Evolutionary conservation across 1,140 invertebrate species (phyloP).

Genomic region (Dendrolimus kikuchii): DNA sequence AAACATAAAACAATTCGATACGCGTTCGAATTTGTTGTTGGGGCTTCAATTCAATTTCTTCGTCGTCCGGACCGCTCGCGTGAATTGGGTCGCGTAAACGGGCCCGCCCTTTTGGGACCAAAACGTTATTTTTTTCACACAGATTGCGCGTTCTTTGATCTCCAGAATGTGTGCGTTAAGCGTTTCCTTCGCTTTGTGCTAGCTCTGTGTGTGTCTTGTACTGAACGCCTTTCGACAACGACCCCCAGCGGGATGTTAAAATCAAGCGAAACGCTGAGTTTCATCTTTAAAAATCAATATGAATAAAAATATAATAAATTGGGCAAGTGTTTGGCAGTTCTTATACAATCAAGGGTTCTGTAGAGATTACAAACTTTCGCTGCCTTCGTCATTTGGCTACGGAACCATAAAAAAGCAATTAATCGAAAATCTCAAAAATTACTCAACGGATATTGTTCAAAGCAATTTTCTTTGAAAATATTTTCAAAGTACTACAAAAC

Average conservation of each 20-base stretch:
- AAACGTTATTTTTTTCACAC: constrained; percentile 69
- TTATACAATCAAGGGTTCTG: too few species aligned
- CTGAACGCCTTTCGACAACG: constrained; percentile 35
- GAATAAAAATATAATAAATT: too few species aligned
- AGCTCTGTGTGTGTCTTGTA: constrained; percentile 49
- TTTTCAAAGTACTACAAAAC: too few species aligned
- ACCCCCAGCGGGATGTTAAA: constrained; percentile 60
- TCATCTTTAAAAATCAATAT: constrained; percentile 16
- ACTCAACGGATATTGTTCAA: too few species aligned
- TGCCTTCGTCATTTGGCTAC: too few species aligned
- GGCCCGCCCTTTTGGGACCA: constrained; percentile 65
- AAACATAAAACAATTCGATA: constrained; percentile 72
- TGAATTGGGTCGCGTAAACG: constrained; percentile 69
- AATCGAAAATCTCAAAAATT: too few species aligned
- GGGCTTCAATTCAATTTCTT: constrained; percentile 69
- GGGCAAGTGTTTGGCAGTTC: too few species aligned
- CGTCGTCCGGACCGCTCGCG: constrained; percentile 52
- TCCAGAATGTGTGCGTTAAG: constrained; percentile 67
- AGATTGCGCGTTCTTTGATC: constrained; percentile 69
- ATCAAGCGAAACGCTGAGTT: constrained; percentile 41
- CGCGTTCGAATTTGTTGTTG: constrained; percentile 68
- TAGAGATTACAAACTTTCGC: too few species aligned
- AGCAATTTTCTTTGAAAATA: too few species aligned
- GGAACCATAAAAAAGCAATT: too few species aligned
- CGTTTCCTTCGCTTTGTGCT: constrained; percentile 61